A percentile compares a stretch with the other conserved stretches of the same genome.
phyloP scores from a whole-genome alignment of 2,888 invertebrate species.

The Operophtera brumata region DNA sequence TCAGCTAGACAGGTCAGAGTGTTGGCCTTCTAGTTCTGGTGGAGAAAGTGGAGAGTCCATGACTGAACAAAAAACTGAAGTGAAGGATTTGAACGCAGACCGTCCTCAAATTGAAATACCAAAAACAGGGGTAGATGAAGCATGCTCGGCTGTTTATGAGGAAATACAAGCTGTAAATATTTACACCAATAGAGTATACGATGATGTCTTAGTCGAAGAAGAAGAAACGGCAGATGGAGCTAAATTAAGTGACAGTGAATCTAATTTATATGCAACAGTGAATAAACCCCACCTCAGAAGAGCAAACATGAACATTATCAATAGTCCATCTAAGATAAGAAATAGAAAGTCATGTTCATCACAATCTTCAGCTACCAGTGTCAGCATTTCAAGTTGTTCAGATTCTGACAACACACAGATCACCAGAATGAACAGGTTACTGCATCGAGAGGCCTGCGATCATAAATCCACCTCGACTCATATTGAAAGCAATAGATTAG shows the following conservation, averaged over 20 bases:
- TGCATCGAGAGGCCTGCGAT: slow-evolving; percentile 65
- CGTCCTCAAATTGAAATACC: slow-evolving; percentile 79
- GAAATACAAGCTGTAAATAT: slow-evolving; percentile 61
- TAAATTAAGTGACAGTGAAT: slow-evolving; percentile 68
- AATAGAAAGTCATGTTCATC: slow-evolving; percentile 71
- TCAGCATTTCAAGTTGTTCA: slow-evolving; percentile 78
- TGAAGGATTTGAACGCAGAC: slow-evolving; percentile 49
- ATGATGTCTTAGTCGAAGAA: slow-evolving; percentile 73
- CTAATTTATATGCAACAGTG: slow-evolving; percentile 72
- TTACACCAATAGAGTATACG: slow-evolving; percentile 68
- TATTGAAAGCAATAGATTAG: slow-evolving; percentile 80
- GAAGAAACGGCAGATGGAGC: slow-evolving; percentile 69
- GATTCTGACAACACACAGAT: slow-evolving; percentile 79
- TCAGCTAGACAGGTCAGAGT: slow-evolving; percentile 86
- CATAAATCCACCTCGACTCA: slow-evolving; percentile 76
- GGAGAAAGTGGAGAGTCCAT: slow-evolving; percentile 82
- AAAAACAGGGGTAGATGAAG: slow-evolving; percentile 74
- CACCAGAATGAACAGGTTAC: slow-evolving; percentile 68
- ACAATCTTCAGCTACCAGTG: slow-evolving; percentile 76
- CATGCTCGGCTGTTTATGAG: slow-evolving; percentile 61
- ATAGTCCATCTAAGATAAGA: slow-evolving; percentile 69
- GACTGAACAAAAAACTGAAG: slow-evolving; percentile 67
- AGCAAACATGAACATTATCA: slow-evolving; percentile 78
- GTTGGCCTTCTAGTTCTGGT: slow-evolving; percentile 86
- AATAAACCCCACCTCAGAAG: slow-evolving; percentile 70